A percentile compares a stretch with the other conserved stretches of the same genome.
Evolutionary conservation across 2,888 invertebrate species (phyloP).

Genomic region (Rosalia funebris): DNA sequence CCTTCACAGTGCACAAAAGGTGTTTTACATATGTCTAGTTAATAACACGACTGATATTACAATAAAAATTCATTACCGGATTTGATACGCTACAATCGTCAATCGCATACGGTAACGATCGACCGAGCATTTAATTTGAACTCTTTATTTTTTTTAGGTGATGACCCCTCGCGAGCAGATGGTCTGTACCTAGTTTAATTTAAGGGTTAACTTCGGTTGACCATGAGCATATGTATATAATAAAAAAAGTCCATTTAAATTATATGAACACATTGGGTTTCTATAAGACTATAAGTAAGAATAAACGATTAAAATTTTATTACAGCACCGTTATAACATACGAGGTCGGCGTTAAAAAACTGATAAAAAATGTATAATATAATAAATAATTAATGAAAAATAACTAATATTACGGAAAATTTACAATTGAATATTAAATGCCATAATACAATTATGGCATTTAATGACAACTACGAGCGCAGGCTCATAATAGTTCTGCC

Average conservation of each 20-base stretch:
- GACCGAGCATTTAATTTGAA: slow-evolving; percentile 37
- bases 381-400: too few species aligned
- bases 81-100: slow-evolving; percentile 48
- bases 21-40: slow-evolving; percentile 47
- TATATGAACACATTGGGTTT: slow-evolving; percentile 23
- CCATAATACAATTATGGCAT: too few species aligned
- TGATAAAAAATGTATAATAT: too few species aligned
- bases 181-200: slow-evolving; percentile 42
- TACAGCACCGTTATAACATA: too few species aligned
- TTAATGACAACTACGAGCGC: too few species aligned
- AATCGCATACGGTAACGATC: too few species aligned
- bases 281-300: slow-evolving; percentile 1
- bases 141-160: slow-evolving; percentile 39
- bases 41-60: slow-evolving; percentile 51
- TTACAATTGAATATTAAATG: too few species aligned
- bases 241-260: slow-evolving; percentile 44
- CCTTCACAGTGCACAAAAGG: slow-evolving; percentile 28
- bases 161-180: slow-evolving; percentile 49
- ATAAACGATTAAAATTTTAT: slow-evolving; percentile 6
- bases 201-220: slow-evolving; percentile 50
- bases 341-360: too few species aligned
- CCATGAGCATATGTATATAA: slow-evolving; percentile 45
- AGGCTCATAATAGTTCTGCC: too few species aligned
- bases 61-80: slow-evolving; percentile 55
- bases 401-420: too few species aligned